Base-by-base conservation (phyloP, 1,140 invertebrate species). In the Bombus sibiricus region DNA sequence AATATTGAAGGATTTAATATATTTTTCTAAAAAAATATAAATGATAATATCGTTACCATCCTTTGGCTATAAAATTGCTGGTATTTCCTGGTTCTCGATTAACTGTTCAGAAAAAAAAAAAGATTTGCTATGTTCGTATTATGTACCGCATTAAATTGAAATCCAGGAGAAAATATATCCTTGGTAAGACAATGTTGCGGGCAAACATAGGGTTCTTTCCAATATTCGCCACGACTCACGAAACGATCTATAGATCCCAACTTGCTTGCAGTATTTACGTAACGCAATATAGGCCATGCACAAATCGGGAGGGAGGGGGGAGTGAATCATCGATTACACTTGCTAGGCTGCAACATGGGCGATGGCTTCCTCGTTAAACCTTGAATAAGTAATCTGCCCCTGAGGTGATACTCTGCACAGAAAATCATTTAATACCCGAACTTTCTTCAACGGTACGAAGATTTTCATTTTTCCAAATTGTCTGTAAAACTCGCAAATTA, bases 311-410 rank as follows among this genome's bases (percentile, higher is more conserved):
- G 68, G 68, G 77, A 59, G 62, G 64, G 59, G 77, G 83, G 72
- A 88, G 86, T 91, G 89, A 90, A 90, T 91, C 89, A 90, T 90
- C 89, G 89, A 91, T 91, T 90, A 90, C 89, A 91, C 86, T 91
- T 90, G 86, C 83, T 81, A 88, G 89, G 84, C 84, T 88, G 74
- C 72, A 34, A 62, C 64, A 77, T 90, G 77, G 89, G 62, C 89
- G 83, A 90, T 83, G 89, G 89, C 89, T 90, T 90, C 89, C 86
- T 83, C 64, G 74, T 64, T 72, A 82, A 90, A 86, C 89, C 89
- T 90, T 90, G 89, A 89, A 87, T 85, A 74, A 81, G 81, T 89
- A 88, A 86, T 90, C 86, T 86, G 86, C 57, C 81, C 78, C 78
- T 78, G 71, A 57, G 69, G 71, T 80, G 66, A 81, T 37, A 76